A percentile compares a stretch with the other conserved stretches of the same genome.
These are phyloP conservation scores for Phengaris alcon DNA, from an alignment of 2,888 invertebrate genomes.

Conservation along the genomic window DNA sequence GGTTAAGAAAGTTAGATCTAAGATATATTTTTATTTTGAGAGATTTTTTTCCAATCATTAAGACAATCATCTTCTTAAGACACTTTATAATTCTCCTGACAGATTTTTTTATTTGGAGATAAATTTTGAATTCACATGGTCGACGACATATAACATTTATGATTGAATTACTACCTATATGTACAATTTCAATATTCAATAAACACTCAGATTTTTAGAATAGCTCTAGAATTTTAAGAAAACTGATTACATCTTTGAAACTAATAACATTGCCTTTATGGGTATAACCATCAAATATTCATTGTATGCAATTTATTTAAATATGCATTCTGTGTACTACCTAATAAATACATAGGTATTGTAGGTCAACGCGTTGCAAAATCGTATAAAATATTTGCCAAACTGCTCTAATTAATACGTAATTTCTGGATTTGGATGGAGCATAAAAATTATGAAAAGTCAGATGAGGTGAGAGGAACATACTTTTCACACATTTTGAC, in stretches of 20 bases:
- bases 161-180: constrained; percentile 15
- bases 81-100: constrained; percentile 10
- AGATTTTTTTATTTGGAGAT: constrained; percentile 16
- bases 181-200: constrained; percentile 10
- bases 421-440: not conserved
- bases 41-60: not conserved
- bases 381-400: not conserved
- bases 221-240: not conserved
- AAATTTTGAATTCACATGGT: constrained; percentile 5
- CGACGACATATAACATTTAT: constrained; percentile 26
- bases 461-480: too few relatives aligned
- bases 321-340: not conserved
- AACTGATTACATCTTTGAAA: not conserved
- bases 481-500: too few relatives aligned
- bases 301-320: too few relatives aligned
- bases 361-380: not conserved
- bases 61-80: constrained; percentile 15
- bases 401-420: not conserved
- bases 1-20: constrained; percentile 15
- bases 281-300: not conserved
- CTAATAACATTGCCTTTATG: not conserved
- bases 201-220: not conserved
- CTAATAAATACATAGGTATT: not conserved
- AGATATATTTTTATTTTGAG: constrained; percentile 14
- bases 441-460: too few relatives aligned